Conservation (phyloP, 1,140 invertebrate genomes). For the Drosophila pseudoobscura region DNA sequence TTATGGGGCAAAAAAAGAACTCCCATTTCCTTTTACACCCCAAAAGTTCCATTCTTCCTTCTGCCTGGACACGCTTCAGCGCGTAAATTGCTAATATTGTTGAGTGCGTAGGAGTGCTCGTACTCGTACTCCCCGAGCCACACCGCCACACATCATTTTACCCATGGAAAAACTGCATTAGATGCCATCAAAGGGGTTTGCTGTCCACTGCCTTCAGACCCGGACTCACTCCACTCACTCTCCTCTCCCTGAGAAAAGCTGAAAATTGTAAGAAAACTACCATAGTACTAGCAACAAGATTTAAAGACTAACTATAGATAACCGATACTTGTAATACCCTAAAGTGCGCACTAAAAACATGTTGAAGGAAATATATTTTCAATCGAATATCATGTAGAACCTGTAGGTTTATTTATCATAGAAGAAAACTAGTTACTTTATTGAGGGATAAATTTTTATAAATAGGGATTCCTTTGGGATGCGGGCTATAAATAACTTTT, state of each 20-base stretch:
- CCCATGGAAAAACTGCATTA: constrained; percentile 58
- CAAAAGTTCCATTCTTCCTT: constrained; percentile 16
- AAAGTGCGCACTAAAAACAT: too few species aligned
- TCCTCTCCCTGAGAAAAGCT: constrained; percentile 7
- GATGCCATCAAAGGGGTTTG: constrained; percentile 44
- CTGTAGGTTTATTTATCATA: too few species aligned
- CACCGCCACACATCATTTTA: constrained; percentile 16
- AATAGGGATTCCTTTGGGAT: too few species aligned
- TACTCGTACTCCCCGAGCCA: constrained; percentile 10
- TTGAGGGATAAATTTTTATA: too few species aligned
- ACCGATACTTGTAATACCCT: too few species aligned
- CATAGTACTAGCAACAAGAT: too few species aligned
- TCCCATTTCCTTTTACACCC: constrained; percentile 27
- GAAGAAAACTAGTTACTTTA: too few species aligned
- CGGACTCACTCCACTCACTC: constrained; percentile 1
- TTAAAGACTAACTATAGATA: too few species aligned
- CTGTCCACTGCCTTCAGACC: constrained; percentile 39
- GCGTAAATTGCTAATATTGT: constrained; percentile 80
- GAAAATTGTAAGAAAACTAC: constrained; percentile 17
- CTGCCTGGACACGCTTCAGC: constrained; percentile 56
- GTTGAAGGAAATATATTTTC: too few species aligned
- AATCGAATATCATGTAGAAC: too few species aligned
- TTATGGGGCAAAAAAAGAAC: constrained; percentile 17
- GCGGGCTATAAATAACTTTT: too few species aligned
- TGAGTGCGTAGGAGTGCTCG: constrained; percentile 53